Evolutionary conservation across 2,888 invertebrate genomes (phyloP).

Genomic region (Brachyptera putata): DNA sequence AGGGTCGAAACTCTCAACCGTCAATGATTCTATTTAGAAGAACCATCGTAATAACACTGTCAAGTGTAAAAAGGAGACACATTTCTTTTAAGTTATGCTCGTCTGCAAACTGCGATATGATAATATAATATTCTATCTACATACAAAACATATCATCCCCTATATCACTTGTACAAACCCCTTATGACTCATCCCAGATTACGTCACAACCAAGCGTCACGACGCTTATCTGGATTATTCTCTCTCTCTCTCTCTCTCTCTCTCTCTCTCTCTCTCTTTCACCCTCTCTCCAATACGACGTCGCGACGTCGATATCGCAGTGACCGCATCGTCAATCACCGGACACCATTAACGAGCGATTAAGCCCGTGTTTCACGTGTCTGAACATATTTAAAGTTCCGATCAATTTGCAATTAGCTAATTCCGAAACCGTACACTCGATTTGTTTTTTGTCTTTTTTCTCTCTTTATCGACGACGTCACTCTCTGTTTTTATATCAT

Average conservation of each 20-base stretch:
- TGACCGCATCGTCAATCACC: neutral
- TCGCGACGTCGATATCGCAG: neutral
- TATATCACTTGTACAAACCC: neutral
- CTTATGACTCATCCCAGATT: neutral
- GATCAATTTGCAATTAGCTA: constrained; percentile 20
- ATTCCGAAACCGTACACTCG: neutral
- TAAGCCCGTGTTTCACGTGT: constrained; percentile 1
- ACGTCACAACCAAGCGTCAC: neutral
- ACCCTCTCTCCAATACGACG: too few species aligned
- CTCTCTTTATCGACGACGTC: neutral
- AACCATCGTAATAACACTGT: too few species aligned
- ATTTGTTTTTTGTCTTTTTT: neutral
- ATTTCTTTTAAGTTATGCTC: constrained; percentile 10
- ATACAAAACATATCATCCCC: constrained; percentile 11
- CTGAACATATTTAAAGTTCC: neutral
- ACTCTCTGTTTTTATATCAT: neutral
- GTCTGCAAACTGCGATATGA: constrained; percentile 22
- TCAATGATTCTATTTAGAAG: too few species aligned
- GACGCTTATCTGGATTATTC: too few species aligned
- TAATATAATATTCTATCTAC: constrained; percentile 24
- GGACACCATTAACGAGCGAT: constrained; percentile 2
- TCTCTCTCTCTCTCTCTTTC: too few species aligned
- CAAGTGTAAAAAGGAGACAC: neutral
- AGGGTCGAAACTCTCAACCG: neutral
- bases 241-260: too few species aligned